Conservation (phyloP, 2,113 vertebrate genomes). For the Regulus satrapa region DNA sequence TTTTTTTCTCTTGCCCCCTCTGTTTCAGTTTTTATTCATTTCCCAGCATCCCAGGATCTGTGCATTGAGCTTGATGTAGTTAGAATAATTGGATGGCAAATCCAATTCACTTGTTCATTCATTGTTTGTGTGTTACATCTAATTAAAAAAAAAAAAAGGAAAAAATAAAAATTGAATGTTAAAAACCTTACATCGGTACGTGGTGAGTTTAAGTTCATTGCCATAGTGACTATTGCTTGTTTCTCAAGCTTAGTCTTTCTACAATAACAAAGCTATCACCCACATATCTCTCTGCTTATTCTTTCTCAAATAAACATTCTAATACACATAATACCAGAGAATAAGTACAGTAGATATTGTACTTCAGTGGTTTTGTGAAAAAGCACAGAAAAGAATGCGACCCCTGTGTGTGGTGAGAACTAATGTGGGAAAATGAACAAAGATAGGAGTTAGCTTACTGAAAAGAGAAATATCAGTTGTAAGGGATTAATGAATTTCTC, state of each 20-base stretch:
- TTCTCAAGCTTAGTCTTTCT: constrained; percentile 25
- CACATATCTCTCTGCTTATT: constrained; percentile 22
- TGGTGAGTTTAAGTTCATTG: constrained; percentile 36
- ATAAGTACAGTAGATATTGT: neutral
- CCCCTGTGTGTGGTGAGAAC: neutral
- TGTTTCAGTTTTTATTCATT: neutral
- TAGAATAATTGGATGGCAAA: neutral
- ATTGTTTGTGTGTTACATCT: neutral
- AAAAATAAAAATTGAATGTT: neutral
- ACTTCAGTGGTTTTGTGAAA: neutral
- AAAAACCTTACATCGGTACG: neutral
- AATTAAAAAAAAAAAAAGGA: neutral
- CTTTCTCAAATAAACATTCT: neutral
- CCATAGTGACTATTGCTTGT: constrained; percentile 43
- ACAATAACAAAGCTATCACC: constrained; percentile 13
- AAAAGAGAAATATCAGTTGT: neutral
- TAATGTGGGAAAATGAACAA: neutral
- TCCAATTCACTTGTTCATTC: neutral
- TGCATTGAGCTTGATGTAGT: neutral
- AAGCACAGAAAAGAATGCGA: neutral
- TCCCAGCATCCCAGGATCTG: neutral
- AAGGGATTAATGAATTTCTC: neutral
- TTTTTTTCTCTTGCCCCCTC: neutral
- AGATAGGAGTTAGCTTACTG: neutral
- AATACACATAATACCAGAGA: neutral